Evolutionary conservation across 2,113 vertebrate genomes (phyloP).

Genomic region (Stegastes partitus): DNA sequence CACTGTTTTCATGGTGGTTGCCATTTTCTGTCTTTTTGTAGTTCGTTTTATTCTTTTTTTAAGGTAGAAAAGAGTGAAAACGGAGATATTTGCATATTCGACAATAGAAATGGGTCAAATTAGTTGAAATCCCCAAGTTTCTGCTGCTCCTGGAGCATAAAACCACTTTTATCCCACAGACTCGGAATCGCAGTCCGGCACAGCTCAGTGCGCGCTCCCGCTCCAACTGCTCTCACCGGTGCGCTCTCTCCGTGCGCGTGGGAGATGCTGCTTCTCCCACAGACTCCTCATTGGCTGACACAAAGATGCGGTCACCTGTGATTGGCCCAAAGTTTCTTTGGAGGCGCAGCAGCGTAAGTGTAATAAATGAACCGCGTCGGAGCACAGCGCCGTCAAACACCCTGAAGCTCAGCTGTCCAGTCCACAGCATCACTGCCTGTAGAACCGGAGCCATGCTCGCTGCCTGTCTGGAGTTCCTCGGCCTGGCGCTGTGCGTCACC

Average conservation of each 20-base stretch:
- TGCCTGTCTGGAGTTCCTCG: conserved; percentile 89
- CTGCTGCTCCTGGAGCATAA: not conserved
- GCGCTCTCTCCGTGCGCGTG: too few relatives aligned
- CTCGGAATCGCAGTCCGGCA: conserved; percentile 24
- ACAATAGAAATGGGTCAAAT: too few relatives aligned
- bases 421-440: not conserved
- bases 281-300: conserved; percentile 58
- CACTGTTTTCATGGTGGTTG: too few relatives aligned
- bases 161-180: too few relatives aligned
- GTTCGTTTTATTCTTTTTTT: too few relatives aligned
- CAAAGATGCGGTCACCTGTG: conserved; percentile 11
- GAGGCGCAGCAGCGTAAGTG: not conserved
- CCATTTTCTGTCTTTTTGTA: too few relatives aligned
- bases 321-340: conserved; percentile 64
- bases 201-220: not conserved
- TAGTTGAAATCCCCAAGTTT: too few relatives aligned
- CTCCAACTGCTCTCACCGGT: not conserved
- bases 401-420: not conserved
- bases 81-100: too few relatives aligned
- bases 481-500: conserved; percentile 86
- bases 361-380: not conserved
- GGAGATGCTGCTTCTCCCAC: not conserved
- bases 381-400: not conserved
- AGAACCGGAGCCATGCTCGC: conserved; percentile 84
- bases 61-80: too few relatives aligned